phyloP scores from a whole-genome alignment of 1,140 invertebrate genomes.

The Aradophagus sp. region DNA sequence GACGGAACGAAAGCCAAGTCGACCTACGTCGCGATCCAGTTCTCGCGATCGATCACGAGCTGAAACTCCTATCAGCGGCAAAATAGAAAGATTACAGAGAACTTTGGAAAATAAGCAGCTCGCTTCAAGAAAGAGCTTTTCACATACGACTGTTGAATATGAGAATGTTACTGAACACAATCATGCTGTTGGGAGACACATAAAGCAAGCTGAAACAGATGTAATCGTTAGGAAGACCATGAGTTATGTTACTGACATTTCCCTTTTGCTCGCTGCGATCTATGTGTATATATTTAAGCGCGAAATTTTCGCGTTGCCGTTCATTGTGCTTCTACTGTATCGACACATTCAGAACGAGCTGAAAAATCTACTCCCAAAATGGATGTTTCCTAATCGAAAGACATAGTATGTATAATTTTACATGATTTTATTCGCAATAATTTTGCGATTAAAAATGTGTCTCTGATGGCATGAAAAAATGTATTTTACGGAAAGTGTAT shows the following conservation, averaged over 20 bases:
- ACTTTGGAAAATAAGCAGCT: neutral
- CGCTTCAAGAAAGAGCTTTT: too few species aligned
- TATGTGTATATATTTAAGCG: conserved; percentile 85
- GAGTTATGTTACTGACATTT: conserved; percentile 82
- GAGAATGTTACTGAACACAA: neutral
- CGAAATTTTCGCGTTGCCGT: conserved; percentile 83
- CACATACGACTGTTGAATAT: neutral
- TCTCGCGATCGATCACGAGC: conserved; percentile 62
- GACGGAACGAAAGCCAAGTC: too few species aligned
- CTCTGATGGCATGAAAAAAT: too few species aligned
- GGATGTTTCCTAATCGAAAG: too few species aligned
- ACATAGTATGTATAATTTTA: too few species aligned
- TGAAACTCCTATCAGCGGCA: conserved; percentile 45
- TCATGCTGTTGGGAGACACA: conserved; percentile 7
- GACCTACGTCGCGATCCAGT: conserved; percentile 56
- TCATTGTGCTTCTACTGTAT: conserved; percentile 84
- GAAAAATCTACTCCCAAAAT: conserved; percentile 57
- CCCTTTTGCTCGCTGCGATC: conserved; percentile 80
- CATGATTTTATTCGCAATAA: too few species aligned
- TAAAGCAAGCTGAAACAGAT: conserved; percentile 75
- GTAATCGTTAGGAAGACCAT: conserved; percentile 80
- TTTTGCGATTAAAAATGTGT: too few species aligned
- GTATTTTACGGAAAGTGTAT: too few species aligned
- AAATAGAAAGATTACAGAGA: conserved; percentile 61
- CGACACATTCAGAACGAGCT: conserved; percentile 80